phyloP scores from a whole-genome alignment of 2,797 vertebrate species.

The Eleutherodactylus coqui region DNA sequence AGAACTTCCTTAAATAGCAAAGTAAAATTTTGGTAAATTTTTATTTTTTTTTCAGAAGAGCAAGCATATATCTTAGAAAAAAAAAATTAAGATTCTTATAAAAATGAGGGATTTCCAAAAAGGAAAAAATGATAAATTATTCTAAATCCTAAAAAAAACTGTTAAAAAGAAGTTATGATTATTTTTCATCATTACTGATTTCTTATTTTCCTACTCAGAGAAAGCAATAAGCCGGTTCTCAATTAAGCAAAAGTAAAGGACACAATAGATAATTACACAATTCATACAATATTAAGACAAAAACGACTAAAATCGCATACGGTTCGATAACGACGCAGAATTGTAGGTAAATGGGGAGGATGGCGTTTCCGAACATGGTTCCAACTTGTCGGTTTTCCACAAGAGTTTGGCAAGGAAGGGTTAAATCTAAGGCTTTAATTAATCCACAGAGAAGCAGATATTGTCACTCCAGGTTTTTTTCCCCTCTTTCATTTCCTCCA shows the following conservation, averaged over 20 bases:
- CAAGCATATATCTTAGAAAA: background rate
- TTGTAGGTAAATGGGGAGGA: background rate
- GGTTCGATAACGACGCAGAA: background rate
- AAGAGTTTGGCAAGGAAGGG: background rate
- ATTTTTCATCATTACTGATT: background rate
- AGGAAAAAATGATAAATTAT: too few species aligned
- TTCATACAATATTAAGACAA: background rate
- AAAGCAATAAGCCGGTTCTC: too few species aligned
- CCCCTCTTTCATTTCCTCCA: background rate
- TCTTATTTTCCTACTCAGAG: too few species aligned
- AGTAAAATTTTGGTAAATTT: background rate
- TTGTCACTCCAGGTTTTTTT: background rate
- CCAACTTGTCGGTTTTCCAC: background rate
- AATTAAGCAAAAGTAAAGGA: too few species aligned
- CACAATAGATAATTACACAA: background rate
- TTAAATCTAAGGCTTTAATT: background rate
- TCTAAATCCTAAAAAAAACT: too few species aligned
- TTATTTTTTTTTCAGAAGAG: background rate
- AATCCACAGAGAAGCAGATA: background rate
- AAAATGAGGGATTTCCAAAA: too few species aligned
- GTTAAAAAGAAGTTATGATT: too few species aligned
- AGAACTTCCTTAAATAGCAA: too few species aligned
- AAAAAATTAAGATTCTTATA: too few species aligned
- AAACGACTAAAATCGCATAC: background rate
- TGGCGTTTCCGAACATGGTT: background rate